Base-by-base conservation (phyloP, 1,140 invertebrate species). In the Rhagoletis pomonella region DNA sequence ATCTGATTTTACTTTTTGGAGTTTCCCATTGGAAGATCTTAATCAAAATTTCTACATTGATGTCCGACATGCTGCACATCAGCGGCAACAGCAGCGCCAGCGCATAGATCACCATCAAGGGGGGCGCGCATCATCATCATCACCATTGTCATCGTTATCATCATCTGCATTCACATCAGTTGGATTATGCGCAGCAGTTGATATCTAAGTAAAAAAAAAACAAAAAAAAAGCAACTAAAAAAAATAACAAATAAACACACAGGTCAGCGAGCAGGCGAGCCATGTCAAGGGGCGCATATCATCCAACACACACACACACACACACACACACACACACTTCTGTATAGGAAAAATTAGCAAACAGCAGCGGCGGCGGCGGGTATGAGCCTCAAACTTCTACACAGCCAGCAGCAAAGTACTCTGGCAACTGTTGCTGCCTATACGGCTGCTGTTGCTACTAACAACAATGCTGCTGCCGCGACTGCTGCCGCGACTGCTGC, bases 1-100 rank as follows among this genome's bases (percentile, higher is more conserved):
- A 6, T 55, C 4, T 55, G 9, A 55, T 55, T 55, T 55, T 55
- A n/a, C n/a, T n/a, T n/a, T n/a, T n/a, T n/a, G 9, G 50, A 55
- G 50, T 4, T 55, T 4, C 50, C 50, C 50, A 55, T 55, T 55
- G 4, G 50, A 55, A 81, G 73, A 81, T 81, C 73, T 81, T 81
- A 81, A 81, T 55, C 73, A 55, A 19, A 81, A 55, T 55, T n/a
- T 81, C 47, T 19, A 50, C 73, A 55, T 55, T 81, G 47, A 87
- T 77, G 84, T 87, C 87, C 89, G 47, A 47, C 88, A 90, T 87
- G 90, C 91, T 89, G 91, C 91, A 89, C 90, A 90, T 91, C 87
- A 88, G 88, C 87, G 88, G 86, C 7, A 62, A 14, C 60, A 62
- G 60, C 60, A 47, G 67, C 67, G 12, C 39, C 47, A 5, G n/a